Evolutionary conservation across 2,113 vertebrate species (phyloP).

Genomic region (Loxodonta africana): DNA sequence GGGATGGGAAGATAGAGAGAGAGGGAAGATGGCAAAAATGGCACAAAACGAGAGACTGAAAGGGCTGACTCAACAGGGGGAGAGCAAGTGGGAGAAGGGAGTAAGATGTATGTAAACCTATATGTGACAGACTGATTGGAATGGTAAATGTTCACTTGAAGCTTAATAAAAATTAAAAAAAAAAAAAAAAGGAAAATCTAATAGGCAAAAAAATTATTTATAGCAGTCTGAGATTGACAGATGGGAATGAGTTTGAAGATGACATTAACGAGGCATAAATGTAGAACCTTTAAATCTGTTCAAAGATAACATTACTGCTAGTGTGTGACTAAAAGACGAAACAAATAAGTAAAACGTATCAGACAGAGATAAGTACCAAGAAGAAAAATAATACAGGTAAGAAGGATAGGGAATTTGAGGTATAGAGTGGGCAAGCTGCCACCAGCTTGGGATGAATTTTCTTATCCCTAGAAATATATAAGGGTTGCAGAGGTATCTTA

Average conservation of each 20-base stretch:
- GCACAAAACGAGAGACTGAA: too few species aligned
- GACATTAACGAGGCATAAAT: constrained; percentile 37
- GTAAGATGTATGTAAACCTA: too few species aligned
- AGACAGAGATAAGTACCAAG: background rate
- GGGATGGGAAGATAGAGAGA: too few species aligned
- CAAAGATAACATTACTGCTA: background rate
- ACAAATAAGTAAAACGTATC: constrained; percentile 28
- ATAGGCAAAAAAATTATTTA: background rate
- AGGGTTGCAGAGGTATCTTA: background rate
- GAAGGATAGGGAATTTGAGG: background rate
- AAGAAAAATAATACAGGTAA: constrained; percentile 38
- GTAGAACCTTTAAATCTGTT: constrained; percentile 17
- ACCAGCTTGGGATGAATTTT: background rate
- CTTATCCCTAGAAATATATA: background rate
- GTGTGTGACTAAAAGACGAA: constrained; percentile 42
- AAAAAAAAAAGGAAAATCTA: background rate
- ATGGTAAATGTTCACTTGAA: too few species aligned
- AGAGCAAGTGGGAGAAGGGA: too few species aligned
- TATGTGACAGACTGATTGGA: too few species aligned
- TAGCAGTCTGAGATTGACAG: constrained; percentile 1
- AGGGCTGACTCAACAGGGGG: too few species aligned
- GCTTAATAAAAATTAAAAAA: too few species aligned
- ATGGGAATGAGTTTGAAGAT: background rate
- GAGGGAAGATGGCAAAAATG: too few species aligned
- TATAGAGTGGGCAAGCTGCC: background rate